Base-by-base conservation (phyloP, 92 coral and sea anemone genomes). In the Hydrozoanthus gracilis region DNA sequence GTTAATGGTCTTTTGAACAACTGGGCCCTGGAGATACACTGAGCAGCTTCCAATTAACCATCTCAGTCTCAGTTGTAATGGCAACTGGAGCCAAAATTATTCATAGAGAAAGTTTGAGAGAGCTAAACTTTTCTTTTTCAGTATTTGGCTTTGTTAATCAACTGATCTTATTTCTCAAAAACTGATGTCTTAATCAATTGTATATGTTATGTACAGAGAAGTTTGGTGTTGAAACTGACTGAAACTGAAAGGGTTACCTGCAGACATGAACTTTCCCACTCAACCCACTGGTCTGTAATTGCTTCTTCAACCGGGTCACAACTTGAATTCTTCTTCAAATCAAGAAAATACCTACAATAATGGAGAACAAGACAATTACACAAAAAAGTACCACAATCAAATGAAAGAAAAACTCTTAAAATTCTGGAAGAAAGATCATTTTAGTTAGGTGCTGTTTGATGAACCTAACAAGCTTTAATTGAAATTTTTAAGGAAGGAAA, bases 271-370 rank as follows among this genome's bases (percentile, higher is more conserved):
- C 91, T 92, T 62, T 95, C 99, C 99, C 99, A 96, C 82, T 96
- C 99, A 20, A 96, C 76, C 99, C 99, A 96, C 17, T 95, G 99
- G 71, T 96, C 91, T 44, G 82, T 62, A 3, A 90, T 64, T 58
- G 99, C 92, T 76, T 88, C 90, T 35, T 74, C 79, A 11, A 86
- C 91, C 12, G 90, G 88, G 87, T 92, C 89, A 84, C 64, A 49
- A 11, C 7, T 18, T 44, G 64, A 27, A 12, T 48, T 27, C 52
- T 69, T 86, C 60, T 82, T 89, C 35, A 83, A 66, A 39, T 88
- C 94, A 62, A 94, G 88, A 68, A 96, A 88, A 88, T 96, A 96
- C 73, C 98, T 96, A 56, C 9, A 27, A 15, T 68, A 4, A 35
- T 27, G 27, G 8, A 14, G 12, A 68, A 68, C 14, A 27, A 68